Percentiles rank a stretch among this genome's conserved stretches.
Evolutionary conservation across 2,888 invertebrate species (phyloP).

Genomic region (Drosophila colorata): DNA sequence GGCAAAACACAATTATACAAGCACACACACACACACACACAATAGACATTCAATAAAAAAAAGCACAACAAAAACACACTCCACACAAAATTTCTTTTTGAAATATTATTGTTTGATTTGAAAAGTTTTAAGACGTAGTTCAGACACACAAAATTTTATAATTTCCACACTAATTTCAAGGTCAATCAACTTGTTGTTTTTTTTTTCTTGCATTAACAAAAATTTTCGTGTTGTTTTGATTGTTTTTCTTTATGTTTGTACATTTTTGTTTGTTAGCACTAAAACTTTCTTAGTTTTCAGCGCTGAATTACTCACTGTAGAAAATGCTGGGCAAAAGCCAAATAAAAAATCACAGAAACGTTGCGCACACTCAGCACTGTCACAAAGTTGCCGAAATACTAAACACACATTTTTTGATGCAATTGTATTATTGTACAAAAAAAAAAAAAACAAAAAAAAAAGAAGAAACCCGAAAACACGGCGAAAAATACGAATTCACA

Average conservation of each 20-base stretch:
- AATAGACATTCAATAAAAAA: conserved; percentile 20
- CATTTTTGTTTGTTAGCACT: conserved; percentile 2
- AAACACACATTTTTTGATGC: conserved; percentile 76
- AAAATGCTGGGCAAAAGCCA: conserved; percentile 15
- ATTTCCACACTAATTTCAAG: conserved; percentile 55
- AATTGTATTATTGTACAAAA: conserved; percentile 70
- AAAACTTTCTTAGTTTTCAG: conserved; percentile 9
- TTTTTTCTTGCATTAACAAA: conserved; percentile 9
- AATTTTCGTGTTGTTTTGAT: conserved; percentile 18
- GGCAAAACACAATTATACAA: conserved; percentile 23
- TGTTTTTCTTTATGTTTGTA: conserved; percentile 1
- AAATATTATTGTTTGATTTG: conserved; percentile 20
- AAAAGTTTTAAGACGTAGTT: conserved; percentile 38
- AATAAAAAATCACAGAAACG: conserved; percentile 56
- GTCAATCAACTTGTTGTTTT: conserved; percentile 70
- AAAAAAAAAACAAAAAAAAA: conserved; percentile 40
- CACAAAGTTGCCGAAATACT: conserved; percentile 79
- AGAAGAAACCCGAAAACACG: conserved; percentile 58
- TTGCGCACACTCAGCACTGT: conserved; percentile 71
- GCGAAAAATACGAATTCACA: conserved; percentile 41
- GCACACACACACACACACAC: conserved; percentile 10
- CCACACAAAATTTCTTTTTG: conserved; percentile 2
- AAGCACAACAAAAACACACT: conserved; percentile 20
- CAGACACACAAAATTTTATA: conserved; percentile 26
- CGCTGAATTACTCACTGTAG: conserved; percentile 38